Evolutionary conservation across 2,888 invertebrate genomes (phyloP).

Genomic region (Crossocerus cetratus): DNA sequence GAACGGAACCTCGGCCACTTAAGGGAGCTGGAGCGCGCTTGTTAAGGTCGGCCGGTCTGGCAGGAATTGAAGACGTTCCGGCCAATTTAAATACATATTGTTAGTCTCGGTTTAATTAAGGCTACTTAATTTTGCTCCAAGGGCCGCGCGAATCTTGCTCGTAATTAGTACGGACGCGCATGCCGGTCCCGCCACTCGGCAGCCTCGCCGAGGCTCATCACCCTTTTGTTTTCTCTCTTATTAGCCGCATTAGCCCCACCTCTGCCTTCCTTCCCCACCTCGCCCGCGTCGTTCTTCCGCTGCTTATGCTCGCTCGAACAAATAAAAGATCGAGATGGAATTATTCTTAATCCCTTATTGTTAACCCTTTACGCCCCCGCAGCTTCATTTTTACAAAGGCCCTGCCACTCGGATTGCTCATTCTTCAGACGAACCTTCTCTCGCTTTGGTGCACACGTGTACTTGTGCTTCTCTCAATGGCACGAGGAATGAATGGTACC

Average conservation of each 20-base stretch:
- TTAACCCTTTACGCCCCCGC: constrained; percentile 31
- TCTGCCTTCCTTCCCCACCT: constrained; percentile 35
- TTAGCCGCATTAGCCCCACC: constrained; percentile 58
- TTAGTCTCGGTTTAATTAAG: constrained; percentile 72
- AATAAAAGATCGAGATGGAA: constrained; percentile 30
- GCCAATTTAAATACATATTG: constrained; percentile 72
- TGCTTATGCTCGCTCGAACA: constrained; percentile 18
- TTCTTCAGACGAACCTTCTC: background rate
- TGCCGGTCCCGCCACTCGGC: constrained; percentile 50
- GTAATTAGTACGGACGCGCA: constrained; percentile 73
- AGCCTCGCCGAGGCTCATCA: constrained; percentile 47
- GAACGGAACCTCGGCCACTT: background rate
- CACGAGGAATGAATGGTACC: constrained; percentile 1
- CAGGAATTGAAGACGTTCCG: constrained; percentile 40
- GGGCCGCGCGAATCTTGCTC: constrained; percentile 63
- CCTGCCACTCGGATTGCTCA: constrained; percentile 1
- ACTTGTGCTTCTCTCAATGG: background rate
- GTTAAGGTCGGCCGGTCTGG: constrained; percentile 23
- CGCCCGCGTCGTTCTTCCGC: constrained; percentile 9
- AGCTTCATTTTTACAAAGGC: constrained; percentile 24
- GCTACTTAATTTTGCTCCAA: constrained; percentile 69
- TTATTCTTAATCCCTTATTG: constrained; percentile 47
- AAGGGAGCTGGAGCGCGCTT: constrained; percentile 21
- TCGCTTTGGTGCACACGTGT: too few relatives aligned
- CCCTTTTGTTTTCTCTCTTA: constrained; percentile 61